Evolutionary conservation across 1,140 invertebrate species (phyloP), one percentile per base, ranked within the genome.

Genomic region (Pogonomyrmex californicus): DNA sequence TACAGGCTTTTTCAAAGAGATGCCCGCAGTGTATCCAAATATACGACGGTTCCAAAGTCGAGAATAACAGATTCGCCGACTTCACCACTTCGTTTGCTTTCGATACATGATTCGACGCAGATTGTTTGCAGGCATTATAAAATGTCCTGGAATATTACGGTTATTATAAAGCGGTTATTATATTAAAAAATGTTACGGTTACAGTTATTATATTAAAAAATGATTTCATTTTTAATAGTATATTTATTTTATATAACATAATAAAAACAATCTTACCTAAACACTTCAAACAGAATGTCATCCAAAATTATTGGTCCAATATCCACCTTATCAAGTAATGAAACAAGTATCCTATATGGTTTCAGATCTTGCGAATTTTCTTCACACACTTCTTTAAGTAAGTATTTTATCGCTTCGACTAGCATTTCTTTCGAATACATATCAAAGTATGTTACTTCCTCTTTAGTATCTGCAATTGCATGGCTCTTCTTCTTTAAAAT

Each of bases 261-360:
- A 4, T 17, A 51, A 2, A 5, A 2, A 4, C 4, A n/a, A 12
- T 62, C 51, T 93, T 92, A 97, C 96, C 98, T 96, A 94, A 99
- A 98, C 71, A 99, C 97, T 93, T 99, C 98, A 86, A 98, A 97
- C 7, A 99, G 96, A 82, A 99, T 97, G 94, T 97, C 97, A 92
- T 99, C 98, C 70, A 99, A 93, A 88, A 99, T 98, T 10, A 97
- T 96, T 65, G 97, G 97, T 12, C 98, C 98, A 78, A 99, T 98
- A 94, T 99, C 98, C 56, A 97, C 97, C 94, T 99, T 98, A 93
- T 99, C 98, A 36, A 99, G 95, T 47, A 99, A 95, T 54, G 98
- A 98, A 7, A 98, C 97, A 81, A 99, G 95, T 71, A 99, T 97
- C 87, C 98, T 96, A 93, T 98, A 99, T 5, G 98, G 97, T 93